Evolutionary conservation across 2,113 vertebrate genomes (phyloP).

Genomic region (Erpornis zantholeuca): DNA sequence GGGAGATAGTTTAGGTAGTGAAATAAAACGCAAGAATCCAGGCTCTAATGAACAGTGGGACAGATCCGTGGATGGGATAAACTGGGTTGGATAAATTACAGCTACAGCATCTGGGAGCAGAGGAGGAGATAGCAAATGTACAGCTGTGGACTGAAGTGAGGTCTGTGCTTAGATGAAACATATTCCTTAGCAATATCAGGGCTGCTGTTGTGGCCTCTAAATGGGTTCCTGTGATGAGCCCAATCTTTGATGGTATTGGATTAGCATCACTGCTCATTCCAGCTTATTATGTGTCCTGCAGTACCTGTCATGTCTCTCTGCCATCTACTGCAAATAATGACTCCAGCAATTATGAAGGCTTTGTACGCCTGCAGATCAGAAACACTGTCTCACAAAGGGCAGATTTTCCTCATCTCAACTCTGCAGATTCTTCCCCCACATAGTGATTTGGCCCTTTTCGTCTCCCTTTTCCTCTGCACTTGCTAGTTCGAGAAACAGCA

Average conservation of each 20-base stretch:
- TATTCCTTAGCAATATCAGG: not conserved
- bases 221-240: constrained; percentile 29
- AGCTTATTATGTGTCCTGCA: constrained; percentile 30
- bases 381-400: not conserved
- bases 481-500: not conserved
- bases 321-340: constrained; percentile 41
- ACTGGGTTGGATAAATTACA: not conserved
- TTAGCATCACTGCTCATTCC: constrained; percentile 53
- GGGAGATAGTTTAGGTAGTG: not conserved
- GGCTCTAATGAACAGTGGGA: not conserved
- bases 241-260: constrained; percentile 20
- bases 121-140: not conserved
- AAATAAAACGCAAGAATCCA: not conserved
- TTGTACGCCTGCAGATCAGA: constrained; percentile 40
- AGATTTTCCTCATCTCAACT: not conserved
- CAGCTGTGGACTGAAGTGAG: not conserved
- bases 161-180: constrained; percentile 17
- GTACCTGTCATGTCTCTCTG: constrained; percentile 41
- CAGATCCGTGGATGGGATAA: not conserved
- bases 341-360: constrained; percentile 29
- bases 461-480: not conserved
- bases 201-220: constrained; percentile 37
- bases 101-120: not conserved
- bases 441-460: not conserved
- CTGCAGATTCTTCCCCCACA: not conserved